Percentiles rank a stretch among this genome's conserved stretches.
Conservation (phyloP, 2,888 invertebrate species). For the Eupithecia vulgata region DNA sequence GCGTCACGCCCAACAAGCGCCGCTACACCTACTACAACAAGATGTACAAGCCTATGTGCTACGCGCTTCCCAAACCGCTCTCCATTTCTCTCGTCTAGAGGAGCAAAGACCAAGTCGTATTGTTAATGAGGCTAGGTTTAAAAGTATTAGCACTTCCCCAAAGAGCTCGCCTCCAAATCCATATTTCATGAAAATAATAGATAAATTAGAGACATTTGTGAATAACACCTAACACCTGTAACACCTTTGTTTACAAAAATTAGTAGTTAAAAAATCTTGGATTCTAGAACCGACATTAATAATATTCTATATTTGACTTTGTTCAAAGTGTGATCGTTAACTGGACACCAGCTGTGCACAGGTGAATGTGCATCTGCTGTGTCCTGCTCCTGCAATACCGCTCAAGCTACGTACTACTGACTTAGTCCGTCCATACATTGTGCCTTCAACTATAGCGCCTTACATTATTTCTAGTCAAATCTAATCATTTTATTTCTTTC, state of each 20-base stretch:
- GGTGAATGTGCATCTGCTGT: neutral
- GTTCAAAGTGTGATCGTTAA: neutral
- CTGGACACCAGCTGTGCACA: neutral
- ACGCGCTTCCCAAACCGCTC: slow-evolving; percentile 70
- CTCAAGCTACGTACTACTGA: neutral
- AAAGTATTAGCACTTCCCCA: neutral
- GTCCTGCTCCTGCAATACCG: neutral
- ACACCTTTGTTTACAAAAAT: neutral
- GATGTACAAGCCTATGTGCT: slow-evolving; percentile 75
- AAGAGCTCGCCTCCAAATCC: neutral
- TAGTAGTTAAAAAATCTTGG: neutral
- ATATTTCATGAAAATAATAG: neutral
- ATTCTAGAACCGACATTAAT: neutral
- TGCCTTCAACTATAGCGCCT: slow-evolving; percentile 2
- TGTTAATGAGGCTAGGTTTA: neutral
- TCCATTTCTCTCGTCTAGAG: slow-evolving; percentile 66
- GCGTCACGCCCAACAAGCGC: slow-evolving; percentile 72
- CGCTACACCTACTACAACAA: slow-evolving; percentile 82
- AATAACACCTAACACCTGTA: too few species aligned
- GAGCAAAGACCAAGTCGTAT: neutral
- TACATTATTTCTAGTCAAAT: neutral
- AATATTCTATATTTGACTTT: neutral
- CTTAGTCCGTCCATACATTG: slow-evolving; percentile 12
- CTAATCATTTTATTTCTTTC: neutral
- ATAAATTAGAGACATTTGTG: neutral